Evolutionary conservation across 2,797 vertebrate species (phyloP), one percentile per base, ranked within the genome.

Genomic region (Capromys pilorides): DNA sequence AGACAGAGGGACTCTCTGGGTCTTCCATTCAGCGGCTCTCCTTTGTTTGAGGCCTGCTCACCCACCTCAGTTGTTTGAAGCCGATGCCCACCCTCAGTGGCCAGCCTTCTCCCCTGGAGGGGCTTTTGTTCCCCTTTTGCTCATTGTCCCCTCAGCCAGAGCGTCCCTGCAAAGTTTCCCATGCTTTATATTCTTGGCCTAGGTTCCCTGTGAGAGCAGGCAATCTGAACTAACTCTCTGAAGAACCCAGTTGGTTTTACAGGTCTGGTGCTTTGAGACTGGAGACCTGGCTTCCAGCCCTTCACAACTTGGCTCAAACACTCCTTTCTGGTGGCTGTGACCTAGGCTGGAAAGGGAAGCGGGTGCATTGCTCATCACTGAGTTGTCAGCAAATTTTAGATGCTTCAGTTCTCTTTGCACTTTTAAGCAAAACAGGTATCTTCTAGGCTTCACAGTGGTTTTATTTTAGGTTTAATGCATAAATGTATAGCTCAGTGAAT

Each of bases 61-160:
- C 69, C 75, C 0, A 8, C 62, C 81, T 21, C 45, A 83, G 39
- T 41, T 7, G 19, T 87, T 51, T 69, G 69, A 94, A 93, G 91
- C 91, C 51, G 45, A 62, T 73, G 36, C 57, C 49, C 2, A 21
- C 86, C 67, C 57, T 93, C 90, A 67, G 64, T 54, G 92, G 85
- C 80, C 49, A 73, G 94, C 83, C 92, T 93, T 90, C 71, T 84
- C 45, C 86, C 86, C 75, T 4, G 31, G 75, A 92, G 88, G 79
- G 73, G 59, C 57, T 94, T 96, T 96, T 90, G 59, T 95, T 88
- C 69, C 24, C 66, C 92, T 79, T 86, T 83, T 94, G 79, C 16
- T 22, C 59, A 54, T 54, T 54, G 92, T 77, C 78, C 92, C 33
- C 75, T 80, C 54, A 1, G 8, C 4, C 18, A 41, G 66, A 16